Evolutionary conservation across 1,140 invertebrate species (phyloP).

Genomic region (Drosophila pseudoobscura): DNA sequence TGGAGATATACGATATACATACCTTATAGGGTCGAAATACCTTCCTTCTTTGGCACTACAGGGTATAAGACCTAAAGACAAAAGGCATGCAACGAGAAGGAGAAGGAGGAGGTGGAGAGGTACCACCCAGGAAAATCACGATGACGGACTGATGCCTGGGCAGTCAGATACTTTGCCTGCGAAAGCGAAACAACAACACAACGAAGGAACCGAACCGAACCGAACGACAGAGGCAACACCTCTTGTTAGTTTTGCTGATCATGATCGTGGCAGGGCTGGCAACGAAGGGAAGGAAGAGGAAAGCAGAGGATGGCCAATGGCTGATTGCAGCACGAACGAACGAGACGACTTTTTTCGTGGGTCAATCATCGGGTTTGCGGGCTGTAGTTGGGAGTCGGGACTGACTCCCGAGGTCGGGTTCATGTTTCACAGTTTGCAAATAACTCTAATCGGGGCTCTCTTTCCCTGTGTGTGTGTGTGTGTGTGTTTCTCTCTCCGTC

Average conservation of each 20-base stretch:
- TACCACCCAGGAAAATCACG: constrained; percentile 77
- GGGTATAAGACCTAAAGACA: constrained; percentile 29
- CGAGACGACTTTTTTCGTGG: constrained; percentile 51
- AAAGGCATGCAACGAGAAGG: constrained; percentile 32
- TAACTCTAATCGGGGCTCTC: constrained; percentile 43
- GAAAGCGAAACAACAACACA: constrained; percentile 24
- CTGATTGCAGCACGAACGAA: constrained; percentile 67
- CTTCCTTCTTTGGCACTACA: too few relatives aligned
- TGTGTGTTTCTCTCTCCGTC: constrained; percentile 3
- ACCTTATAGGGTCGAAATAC: constrained; percentile 16
- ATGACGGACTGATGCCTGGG: constrained; percentile 69
- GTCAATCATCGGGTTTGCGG: constrained; percentile 53
- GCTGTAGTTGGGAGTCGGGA: constrained; percentile 5
- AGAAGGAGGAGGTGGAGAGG: background rate
- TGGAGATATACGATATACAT: too few relatives aligned
- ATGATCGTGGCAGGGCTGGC: constrained; percentile 55
- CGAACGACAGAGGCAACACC: constrained; percentile 78
- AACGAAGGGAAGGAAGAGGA: constrained; percentile 5
- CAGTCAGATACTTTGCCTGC: constrained; percentile 35
- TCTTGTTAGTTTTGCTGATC: constrained; percentile 80
- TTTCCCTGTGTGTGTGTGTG: constrained; percentile 29
- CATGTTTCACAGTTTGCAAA: constrained; percentile 64
- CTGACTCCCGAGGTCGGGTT: constrained; percentile 37
- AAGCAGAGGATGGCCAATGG: constrained; percentile 42
- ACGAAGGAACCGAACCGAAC: too few relatives aligned